Base-by-base conservation (phyloP, 2,888 invertebrate species). In the Charanyca ferruginea region DNA sequence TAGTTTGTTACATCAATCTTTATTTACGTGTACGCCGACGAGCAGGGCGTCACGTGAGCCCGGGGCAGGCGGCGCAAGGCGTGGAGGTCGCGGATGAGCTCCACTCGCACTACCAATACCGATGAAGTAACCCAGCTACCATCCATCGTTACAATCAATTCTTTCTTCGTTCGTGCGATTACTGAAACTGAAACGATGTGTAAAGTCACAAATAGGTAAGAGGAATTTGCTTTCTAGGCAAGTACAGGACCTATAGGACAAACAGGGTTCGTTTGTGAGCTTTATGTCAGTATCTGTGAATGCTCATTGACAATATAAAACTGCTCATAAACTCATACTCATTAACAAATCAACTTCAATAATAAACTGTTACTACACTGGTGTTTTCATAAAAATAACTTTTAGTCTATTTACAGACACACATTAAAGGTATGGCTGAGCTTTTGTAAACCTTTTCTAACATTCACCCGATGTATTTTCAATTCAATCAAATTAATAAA, bases 41-140 rank as follows among this genome's bases (percentile, higher is more conserved):
- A 61, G 38, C 61, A 54, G 66, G 64, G 61, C 57, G 62, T 54
- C 73, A 73, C 54, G 68, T 61, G 66, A 68, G 60, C 55, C 67
- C 48, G 83, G 59, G 88, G 67, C 85, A 79, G 85, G 87, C 81
- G 73, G 86, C 84, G 83, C 89, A 80, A 85, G 87, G 85, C 85
- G 61, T 65, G 65, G 77, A 79, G 81, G 74, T 77, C 79, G 73
- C 53, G 22, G 57, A 54, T 49, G 41, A 60, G 49, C 53, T 23
- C 42, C 45, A 53, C 59, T 48, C 48, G 32, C 11, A 32, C 11
- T 32, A 11, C 49, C 52, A 35, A 48, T 62, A 71, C 64, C 57
- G 55, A 71, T 65, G 35, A 44, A 25, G 13, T 42, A 28, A 69
- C 18, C 32, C 32, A 41, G 18, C 28, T 20, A 66, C 6, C n/a